A percentile compares a stretch with the other conserved stretches of the same genome.
Conservation (phyloP, 1,140 invertebrate genomes). For the Drosophila quadrilineata region DNA sequence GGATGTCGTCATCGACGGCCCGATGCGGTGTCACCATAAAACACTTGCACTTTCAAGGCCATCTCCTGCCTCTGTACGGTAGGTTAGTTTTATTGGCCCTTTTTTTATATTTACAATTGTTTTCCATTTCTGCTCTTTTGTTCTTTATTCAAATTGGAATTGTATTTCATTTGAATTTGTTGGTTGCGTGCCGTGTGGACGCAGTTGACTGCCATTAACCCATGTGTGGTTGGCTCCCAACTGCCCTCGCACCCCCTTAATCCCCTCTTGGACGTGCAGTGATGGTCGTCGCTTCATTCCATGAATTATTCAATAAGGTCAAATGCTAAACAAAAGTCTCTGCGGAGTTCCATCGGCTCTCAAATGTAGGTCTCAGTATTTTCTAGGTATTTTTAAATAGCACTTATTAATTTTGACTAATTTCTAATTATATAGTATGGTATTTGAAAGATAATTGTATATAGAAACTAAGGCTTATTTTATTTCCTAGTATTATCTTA, state of each 20-base stretch:
- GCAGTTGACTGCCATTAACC: constrained; percentile 66
- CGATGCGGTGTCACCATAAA: too few relatives aligned
- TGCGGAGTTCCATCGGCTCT: constrained; percentile 8
- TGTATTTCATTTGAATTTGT: constrained; percentile 36
- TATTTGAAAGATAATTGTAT: too few relatives aligned
- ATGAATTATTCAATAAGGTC: constrained; percentile 78
- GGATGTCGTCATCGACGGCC: constrained; percentile 49
- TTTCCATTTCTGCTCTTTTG: constrained; percentile 36
- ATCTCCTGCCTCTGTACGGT: constrained; percentile 54
- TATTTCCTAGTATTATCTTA: too few relatives aligned
- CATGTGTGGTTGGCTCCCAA: constrained; percentile 34
- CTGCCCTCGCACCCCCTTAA: not conserved
- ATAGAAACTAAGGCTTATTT: too few relatives aligned
- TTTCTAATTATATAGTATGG: constrained; percentile 26
- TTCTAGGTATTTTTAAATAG: too few relatives aligned
- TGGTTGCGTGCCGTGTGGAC: constrained; percentile 64
- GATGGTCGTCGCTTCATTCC: too few relatives aligned
- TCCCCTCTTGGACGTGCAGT: not conserved
- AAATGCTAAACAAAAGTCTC: constrained; percentile 27
- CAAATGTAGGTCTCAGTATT: constrained; percentile 40
- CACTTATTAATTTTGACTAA: not conserved
- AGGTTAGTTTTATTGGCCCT: constrained; percentile 72
- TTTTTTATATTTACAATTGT: too few relatives aligned
- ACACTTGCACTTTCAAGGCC: constrained; percentile 75
- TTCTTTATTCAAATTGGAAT: constrained; percentile 69